A percentile compares a stretch with the other conserved stretches of the same genome.
phyloP scores from a whole-genome alignment of 1,140 invertebrate genomes.

The Piezodorus guildinii region DNA sequence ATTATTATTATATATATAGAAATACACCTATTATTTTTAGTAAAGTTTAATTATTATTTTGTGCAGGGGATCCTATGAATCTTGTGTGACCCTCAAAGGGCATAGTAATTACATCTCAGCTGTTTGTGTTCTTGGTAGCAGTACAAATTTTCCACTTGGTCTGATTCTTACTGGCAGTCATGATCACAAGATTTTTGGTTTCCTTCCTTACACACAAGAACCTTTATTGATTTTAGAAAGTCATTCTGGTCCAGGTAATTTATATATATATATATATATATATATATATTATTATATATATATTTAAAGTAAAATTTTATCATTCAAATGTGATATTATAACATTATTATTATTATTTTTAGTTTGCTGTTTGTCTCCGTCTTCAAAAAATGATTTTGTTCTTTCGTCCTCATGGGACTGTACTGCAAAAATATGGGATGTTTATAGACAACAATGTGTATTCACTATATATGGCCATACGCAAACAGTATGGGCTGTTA shows the following conservation, averaged over 20 bases:
- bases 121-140: not conserved
- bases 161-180: not conserved
- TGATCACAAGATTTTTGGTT: not conserved
- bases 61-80: not conserved
- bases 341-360: no score
- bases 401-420: no score
- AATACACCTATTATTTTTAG: no score
- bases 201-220: not conserved
- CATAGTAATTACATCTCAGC: not conserved
- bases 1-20: no score
- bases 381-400: no score
- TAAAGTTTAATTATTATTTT: not conserved
- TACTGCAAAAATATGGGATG: no score
- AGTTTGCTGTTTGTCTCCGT: no score
- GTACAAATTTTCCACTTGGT: not conserved
- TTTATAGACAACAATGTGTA: no score
- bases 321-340: no score
- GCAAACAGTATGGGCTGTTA: no score
- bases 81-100: not conserved
- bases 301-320: no score
- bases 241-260: not conserved
- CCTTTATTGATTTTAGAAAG: not conserved
- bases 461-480: no score
- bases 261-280: not conserved
- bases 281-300: not conserved